These are phyloP conservation scores for Columba livia DNA, from an alignment of 2,113 vertebrate species.

Conservation along the genomic window DNA sequence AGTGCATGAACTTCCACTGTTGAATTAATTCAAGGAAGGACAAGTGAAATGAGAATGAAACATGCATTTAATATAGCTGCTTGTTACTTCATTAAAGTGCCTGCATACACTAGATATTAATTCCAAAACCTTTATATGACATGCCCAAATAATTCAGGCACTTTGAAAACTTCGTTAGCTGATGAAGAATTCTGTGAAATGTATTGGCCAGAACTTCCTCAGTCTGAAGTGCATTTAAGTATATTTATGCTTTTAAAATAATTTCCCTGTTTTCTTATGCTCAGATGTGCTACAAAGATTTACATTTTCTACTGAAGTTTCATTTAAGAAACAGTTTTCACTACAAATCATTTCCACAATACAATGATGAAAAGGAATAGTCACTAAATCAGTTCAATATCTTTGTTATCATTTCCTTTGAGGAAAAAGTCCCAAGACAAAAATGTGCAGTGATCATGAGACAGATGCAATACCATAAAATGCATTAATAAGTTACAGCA, in stretches of 20 bases:
- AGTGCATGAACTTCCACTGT: not conserved
- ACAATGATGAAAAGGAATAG: not conserved
- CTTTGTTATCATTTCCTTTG: not conserved
- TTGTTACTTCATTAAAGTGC: not conserved
- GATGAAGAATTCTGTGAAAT: not conserved
- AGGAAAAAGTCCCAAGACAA: not conserved
- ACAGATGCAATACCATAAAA: not conserved
- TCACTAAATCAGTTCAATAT: not conserved
- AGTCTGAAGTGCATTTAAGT: not conserved
- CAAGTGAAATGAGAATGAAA: not conserved
- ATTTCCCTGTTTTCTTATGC: not conserved
- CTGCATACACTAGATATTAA: not conserved
- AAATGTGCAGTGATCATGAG: not conserved
- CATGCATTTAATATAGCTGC: not conserved
- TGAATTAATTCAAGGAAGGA: not conserved
- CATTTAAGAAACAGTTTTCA: not conserved
- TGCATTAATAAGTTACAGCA: not conserved
- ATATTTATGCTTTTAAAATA: not conserved
- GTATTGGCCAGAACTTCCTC: not conserved
- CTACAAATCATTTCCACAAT: not conserved
- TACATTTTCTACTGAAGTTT: not conserved
- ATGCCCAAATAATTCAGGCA: not conserved
- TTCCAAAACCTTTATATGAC: not conserved
- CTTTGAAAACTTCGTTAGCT: not conserved
- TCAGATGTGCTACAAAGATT: not conserved